Base-by-base conservation (phyloP, 2,888 invertebrate genomes). In the Monopis laevigella region DNA sequence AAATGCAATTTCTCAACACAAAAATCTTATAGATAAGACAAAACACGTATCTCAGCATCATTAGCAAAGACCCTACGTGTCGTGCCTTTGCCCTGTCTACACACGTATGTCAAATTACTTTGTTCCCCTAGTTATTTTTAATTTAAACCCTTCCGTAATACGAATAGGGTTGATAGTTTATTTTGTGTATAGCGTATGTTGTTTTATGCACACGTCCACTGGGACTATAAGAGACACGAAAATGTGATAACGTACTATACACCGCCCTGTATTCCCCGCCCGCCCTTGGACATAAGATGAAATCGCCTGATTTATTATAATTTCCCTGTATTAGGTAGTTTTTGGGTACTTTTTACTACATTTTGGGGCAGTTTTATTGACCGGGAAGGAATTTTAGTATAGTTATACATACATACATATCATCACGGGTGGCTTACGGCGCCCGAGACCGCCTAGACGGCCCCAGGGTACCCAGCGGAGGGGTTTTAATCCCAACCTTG, bases 191-290 rank as follows among this genome's bases (percentile, higher is more conserved):
- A 21, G 24, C n/a, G 24, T 21, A 21, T 7, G 30, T 30, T 13
- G 30, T 30, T 30, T 13, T 16, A 30, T 14, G 30, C 14, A 32
- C 51, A 53, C 53, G 39, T 32, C 58, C 53, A 45, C 49, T 55
- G 62, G 62, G 61, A 55, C 52, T 41, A 48, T 42, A 16, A 19
- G 35, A 19, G 35, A 18, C 38, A 38, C 32, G 32, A 49, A n/a
- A 50, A 57, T 58, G 62, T 62, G 68, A 67, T 55, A 55, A 52
- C 50, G 40, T 24, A 32, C 34, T 39, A 17, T 17, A 24, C 26
- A 11, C 35, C 35, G 5, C 32, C 19, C 19, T 11, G 14, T 35
- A 35, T 11, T 12, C 14, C 14, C 12, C 3, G 30, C 30, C 19
- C 35, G 18, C 18, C 35, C 35, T 19, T 35, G 35, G 35, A 19